Evolutionary conservation across 2,888 invertebrate genomes (phyloP), one percentile per base, ranked within the genome.

Genomic region (Melieria crassipennis): DNA sequence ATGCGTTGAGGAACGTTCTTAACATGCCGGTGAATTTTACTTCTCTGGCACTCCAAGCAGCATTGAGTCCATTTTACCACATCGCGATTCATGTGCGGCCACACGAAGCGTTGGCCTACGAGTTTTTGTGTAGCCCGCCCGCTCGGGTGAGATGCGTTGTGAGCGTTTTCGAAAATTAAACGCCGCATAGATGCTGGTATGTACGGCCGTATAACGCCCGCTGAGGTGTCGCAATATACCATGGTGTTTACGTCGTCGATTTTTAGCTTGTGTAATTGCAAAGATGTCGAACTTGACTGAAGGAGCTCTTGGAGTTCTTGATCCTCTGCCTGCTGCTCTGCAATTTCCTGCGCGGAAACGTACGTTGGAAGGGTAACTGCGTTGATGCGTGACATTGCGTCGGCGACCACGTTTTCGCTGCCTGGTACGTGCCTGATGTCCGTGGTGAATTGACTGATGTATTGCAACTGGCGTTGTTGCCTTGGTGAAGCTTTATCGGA

Each of bases 61-160:
- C 47, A 61, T 9, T 58, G 68, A 3, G 71, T 65, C 65, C 72
- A 75, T 4, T 55, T 56, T 0, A 10, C n/a, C 0, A 74, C 52
- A 50, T 75, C 73, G 9, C 64, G 62, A 4, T 69, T 72, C 73
- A 77, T 77, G 5, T 61, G 60, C 4, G 75, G 76, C 75, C 75
- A 77, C 3, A 76, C 67, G 50, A 47, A 47, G 42, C 64, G 67
- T 3, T 70, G n/a, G 1, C 65, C 42, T 0, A 75, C 62, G n/a
- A 75, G 62, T 30, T 68, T 72, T 5, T 64, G 10, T 3, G 75
- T 75, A 0, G 69, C 66, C 43, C 57, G 72, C 13, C 45, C 61
- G 3, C 45, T 42, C 48, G 64, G 42, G 42, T 64, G 50, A 11
- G 64, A 11, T 7, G 48, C 13, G 13, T 64, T 64, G 30, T 64